phyloP scores from a whole-genome alignment of 2,888 invertebrate species.

The Perizoma affinitatum region DNA sequence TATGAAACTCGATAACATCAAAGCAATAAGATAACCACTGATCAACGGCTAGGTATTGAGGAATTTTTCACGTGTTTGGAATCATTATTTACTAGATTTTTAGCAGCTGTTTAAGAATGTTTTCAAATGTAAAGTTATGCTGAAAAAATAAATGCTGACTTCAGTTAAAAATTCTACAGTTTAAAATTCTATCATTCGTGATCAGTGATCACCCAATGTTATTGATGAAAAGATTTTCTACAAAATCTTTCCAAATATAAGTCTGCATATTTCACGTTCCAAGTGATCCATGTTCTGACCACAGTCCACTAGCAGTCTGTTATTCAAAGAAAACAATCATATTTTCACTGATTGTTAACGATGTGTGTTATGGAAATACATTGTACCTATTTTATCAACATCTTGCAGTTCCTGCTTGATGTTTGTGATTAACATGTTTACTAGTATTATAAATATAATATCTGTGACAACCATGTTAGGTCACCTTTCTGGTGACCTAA shows the following conservation, averaged over 20 bases:
- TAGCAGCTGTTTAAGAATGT: no score
- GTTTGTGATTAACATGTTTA: background rate
- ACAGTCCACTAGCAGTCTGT: constrained; percentile 5
- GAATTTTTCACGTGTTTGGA: background rate
- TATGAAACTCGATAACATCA: background rate
- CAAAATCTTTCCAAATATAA: no score
- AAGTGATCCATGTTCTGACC: background rate
- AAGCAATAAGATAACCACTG: background rate
- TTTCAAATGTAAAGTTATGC: no score
- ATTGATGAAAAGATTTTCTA: no score
- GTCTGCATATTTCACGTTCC: no score
- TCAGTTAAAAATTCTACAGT: no score
- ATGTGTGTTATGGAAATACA: constrained; percentile 15
- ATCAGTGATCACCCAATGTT: no score
- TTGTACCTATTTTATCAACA: constrained; percentile 17
- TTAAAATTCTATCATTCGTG: no score
- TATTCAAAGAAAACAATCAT: constrained; percentile 13
- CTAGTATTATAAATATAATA: no score
- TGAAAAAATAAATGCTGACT: no score
- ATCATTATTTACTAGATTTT: no score
- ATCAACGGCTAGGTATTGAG: background rate
- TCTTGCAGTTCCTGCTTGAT: background rate
- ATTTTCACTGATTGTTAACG: constrained; percentile 13
- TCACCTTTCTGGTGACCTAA: constrained; percentile 30
- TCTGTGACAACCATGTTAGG: no score